Evolutionary conservation across 2,888 invertebrate genomes (phyloP), one percentile per base, ranked within the genome.

Genomic region (Dichetophora obliterata): DNA sequence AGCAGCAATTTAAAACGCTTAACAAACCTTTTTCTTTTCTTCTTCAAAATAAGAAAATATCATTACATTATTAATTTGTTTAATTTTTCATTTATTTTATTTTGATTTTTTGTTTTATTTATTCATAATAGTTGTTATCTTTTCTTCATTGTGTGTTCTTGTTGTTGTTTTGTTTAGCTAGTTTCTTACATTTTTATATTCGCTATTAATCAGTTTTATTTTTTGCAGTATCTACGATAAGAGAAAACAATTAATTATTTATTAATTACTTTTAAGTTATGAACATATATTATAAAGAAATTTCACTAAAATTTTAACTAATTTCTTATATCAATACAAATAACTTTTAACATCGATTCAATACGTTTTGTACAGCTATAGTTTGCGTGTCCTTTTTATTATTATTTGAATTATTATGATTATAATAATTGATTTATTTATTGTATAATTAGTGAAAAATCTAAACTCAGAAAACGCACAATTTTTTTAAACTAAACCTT

Each of bases 221-320:
- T 27, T 63, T 63, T 63, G n/a, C 37, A 66, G 9, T 66, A 43
- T 66, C 66, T 66, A 66, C 66, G 66, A 22, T 43, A 1, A 43
- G 66, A 48, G 43, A 48, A 66, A 66, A 66, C 66, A 66, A 66
- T 37, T 66, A 37, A 66, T 22, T 66, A 66, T 66, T 37, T 16
- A 31, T 34, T 63, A 5, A n/a, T 63, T 11, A 14, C n/a, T n/a
- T 8, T 61, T 61, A 19, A 43, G 5, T 19, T 34, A 66, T 19
- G 22, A 66, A 66, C 43, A 37, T 31, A 43, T n/a, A n/a, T n/a
- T n/a, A n/a, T 43, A 43, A 43, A 66, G 31, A 43, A 66, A 43
- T 66, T 66, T 43, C 43, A 43, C 66, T 66, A 66, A 43, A 48
- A 63, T 63, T 43, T 16, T 22, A 19, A 22, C 43, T 37, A 66